Percentiles rank a stretch among this genome's conserved stretches.
phyloP scores from a whole-genome alignment of 2,888 invertebrate species.

The Bugulina stolonifera region DNA sequence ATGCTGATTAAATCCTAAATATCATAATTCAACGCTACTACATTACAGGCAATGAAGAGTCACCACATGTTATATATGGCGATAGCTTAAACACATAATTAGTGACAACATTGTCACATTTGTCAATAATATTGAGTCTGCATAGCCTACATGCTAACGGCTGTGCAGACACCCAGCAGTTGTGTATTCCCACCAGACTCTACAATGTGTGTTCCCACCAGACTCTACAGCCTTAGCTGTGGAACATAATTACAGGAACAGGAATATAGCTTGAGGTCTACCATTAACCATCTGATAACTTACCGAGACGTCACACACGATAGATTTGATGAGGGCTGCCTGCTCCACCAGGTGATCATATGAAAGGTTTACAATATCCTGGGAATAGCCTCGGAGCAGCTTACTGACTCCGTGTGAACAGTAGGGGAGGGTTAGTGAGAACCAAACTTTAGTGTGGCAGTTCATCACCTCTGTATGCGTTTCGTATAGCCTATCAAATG shows the following conservation, averaged over 20 bases:
- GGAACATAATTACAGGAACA: not conserved
- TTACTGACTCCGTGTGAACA: conserved; percentile 17
- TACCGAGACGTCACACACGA: conserved; percentile 10
- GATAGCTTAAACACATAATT: too few relatives aligned
- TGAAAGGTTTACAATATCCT: not conserved
- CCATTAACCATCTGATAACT: not conserved
- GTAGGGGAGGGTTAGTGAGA: conserved; percentile 2
- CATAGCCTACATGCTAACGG: too few relatives aligned
- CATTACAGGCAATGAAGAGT: too few relatives aligned
- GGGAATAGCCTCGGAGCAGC: not conserved
- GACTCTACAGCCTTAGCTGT: too few relatives aligned
- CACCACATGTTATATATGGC: too few relatives aligned
- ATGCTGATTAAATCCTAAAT: not conserved
- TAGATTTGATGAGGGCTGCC: not conserved
- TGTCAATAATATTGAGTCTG: too few relatives aligned
- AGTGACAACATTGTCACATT: too few relatives aligned
- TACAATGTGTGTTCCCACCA: too few relatives aligned
- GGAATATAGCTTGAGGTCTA: not conserved
- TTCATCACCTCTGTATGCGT: not conserved
- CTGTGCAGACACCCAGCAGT: too few relatives aligned
- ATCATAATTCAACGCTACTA: too few relatives aligned
- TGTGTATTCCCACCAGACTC: too few relatives aligned
- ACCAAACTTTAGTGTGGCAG: not conserved
- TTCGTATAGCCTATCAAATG: not conserved
- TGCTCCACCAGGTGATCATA: not conserved